phyloP scores from a whole-genome alignment of 2,888 invertebrate species.

The Heteropelma amictum region DNA sequence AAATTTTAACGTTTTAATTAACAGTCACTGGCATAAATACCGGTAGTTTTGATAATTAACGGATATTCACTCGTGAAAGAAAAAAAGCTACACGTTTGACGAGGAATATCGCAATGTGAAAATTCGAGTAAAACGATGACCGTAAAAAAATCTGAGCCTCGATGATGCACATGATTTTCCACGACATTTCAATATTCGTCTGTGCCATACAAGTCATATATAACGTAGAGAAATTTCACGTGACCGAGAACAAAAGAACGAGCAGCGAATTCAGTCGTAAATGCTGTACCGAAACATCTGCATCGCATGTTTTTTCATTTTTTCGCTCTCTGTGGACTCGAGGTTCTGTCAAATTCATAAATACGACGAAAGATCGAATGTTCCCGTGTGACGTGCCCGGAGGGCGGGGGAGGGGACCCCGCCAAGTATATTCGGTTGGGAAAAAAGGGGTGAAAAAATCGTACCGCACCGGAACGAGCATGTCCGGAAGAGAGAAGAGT shows the following conservation, averaged over 20 bases:
- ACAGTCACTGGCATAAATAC: no score
- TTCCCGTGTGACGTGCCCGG: background rate
- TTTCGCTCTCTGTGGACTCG: background rate
- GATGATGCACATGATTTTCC: no score
- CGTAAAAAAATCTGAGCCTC: no score
- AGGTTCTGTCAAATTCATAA: slow-evolving; percentile 16
- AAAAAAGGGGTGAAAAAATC: slow-evolving; percentile 17
- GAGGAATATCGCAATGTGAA: no score
- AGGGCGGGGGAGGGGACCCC: slow-evolving; percentile 1
- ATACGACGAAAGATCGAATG: background rate
- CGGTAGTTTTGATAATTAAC: no score
- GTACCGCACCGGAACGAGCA: background rate
- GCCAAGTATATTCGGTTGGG: background rate
- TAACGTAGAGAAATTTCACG: no score
- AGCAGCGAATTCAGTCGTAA: background rate
- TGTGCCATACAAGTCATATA: background rate
- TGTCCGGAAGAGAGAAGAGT: background rate
- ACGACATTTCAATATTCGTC: no score
- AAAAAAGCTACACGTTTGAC: no score
- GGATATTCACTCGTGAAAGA: no score
- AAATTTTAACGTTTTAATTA: no score
- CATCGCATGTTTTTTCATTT: background rate
- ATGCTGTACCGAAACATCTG: slow-evolving; percentile 9
- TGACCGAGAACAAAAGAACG: background rate
- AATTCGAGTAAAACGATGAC: no score